These are phyloP conservation scores for Ophthalmolycus amberensis DNA, from an alignment of 2,113 vertebrate species.

Conservation along the genomic window DNA sequence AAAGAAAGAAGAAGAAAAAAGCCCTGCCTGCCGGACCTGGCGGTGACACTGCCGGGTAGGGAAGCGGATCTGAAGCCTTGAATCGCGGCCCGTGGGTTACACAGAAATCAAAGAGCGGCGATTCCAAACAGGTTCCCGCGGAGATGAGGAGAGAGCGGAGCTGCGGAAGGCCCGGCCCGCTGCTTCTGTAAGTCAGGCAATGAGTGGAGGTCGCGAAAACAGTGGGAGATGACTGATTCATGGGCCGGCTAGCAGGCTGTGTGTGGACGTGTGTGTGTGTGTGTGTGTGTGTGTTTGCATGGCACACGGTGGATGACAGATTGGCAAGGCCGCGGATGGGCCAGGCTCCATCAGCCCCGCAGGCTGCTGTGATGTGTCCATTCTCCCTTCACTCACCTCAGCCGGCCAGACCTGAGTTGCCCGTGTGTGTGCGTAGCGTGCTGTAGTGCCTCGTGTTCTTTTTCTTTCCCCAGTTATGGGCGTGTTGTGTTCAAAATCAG, in stretches of 20 bases:
- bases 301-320: constrained; percentile 69
- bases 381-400: constrained; percentile 63
- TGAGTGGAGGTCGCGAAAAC: constrained; percentile 56
- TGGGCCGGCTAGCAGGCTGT: constrained; percentile 44
- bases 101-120: constrained; percentile 47
- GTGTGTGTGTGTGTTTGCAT: constrained; percentile 37
- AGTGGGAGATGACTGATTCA: constrained; percentile 75
- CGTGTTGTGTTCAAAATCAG: constrained; percentile 44
- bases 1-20: too few species aligned
- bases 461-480: constrained; percentile 10
- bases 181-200: constrained; percentile 73
- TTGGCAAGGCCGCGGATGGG: constrained; percentile 72
- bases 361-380: constrained; percentile 68
- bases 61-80: constrained; percentile 15
- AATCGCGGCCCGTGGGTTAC: constrained; percentile 19
- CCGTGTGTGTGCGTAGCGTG: constrained; percentile 22
- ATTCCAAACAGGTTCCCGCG: constrained; percentile 41
- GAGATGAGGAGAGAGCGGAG: constrained; percentile 14
- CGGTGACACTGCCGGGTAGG: constrained; percentile 5
- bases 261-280: constrained; percentile 42
- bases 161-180: constrained; percentile 25
- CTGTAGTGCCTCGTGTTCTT: constrained; percentile 13
- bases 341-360: constrained; percentile 70
- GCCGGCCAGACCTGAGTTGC: constrained; percentile 46
- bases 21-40: constrained; percentile 8